Percentiles rank a stretch among this genome's conserved stretches.
phyloP scores from a whole-genome alignment of 2,888 invertebrate species.

The Lomographa bimaculata region DNA sequence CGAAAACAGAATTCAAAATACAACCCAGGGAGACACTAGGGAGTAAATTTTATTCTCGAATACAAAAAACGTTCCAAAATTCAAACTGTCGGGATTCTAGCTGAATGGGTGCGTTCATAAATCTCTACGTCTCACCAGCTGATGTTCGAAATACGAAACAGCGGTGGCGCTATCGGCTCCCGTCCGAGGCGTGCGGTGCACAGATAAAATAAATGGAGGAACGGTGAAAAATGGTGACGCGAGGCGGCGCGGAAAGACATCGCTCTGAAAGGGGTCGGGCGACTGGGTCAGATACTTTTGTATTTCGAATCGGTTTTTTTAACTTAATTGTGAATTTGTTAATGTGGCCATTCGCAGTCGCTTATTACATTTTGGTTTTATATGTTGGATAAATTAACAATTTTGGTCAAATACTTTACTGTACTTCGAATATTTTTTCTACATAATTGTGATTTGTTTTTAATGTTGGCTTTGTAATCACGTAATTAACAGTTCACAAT shows the following conservation, averaged over 20 bases:
- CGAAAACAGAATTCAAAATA: conserved; percentile 25
- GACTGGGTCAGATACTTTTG: conserved; percentile 51
- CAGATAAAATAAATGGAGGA: conserved; percentile 82
- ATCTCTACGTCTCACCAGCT: conserved; percentile 78
- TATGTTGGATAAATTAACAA: too few species aligned
- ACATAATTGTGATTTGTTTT: too few species aligned
- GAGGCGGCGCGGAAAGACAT: conserved; percentile 69
- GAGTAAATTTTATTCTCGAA: too few species aligned
- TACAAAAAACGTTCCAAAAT: conserved; percentile 57
- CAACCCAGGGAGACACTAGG: too few species aligned
- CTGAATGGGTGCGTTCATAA: conserved; percentile 74
- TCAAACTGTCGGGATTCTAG: conserved; percentile 69
- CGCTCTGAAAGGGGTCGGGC: conserved; percentile 56
- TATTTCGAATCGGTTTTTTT: conserved; percentile 22
- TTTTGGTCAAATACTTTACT: too few species aligned
- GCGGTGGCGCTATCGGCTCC: conserved; percentile 58
- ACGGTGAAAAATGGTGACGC: conserved; percentile 81
- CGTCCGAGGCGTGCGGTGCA: conserved; percentile 72
- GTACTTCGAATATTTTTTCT: too few species aligned
- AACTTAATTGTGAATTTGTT: too few species aligned
- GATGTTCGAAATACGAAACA: conserved; percentile 72
- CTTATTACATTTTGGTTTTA: too few species aligned
- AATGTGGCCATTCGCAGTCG: too few species aligned
- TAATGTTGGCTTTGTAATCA: too few species aligned
- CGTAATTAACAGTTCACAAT: too few species aligned